A percentile compares a stretch with the other conserved stretches of the same genome.
phyloP scores from a whole-genome alignment of 2,113 vertebrate species.

The Rhinogobius similis region DNA sequence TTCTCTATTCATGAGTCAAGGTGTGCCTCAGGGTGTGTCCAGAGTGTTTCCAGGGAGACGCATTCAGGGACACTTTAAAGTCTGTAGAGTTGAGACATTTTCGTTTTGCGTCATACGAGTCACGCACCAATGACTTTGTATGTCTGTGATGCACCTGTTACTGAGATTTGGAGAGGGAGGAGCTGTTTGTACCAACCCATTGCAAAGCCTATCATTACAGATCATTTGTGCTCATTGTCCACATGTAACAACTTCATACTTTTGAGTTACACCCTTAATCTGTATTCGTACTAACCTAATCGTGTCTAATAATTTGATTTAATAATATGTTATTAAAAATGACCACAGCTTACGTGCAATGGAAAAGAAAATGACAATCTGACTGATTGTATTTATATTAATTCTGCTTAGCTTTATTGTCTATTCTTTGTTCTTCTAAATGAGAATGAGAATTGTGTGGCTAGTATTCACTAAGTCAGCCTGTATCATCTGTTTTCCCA shows the following conservation, averaged over 20 bases:
- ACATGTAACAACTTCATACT: background rate
- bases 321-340: background rate
- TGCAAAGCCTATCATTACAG: background rate
- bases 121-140: constrained; percentile 1
- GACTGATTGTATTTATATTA: background rate
- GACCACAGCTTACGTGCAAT: background rate
- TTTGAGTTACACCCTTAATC: background rate
- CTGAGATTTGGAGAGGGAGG: constrained; percentile 18
- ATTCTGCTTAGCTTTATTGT: too few species aligned
- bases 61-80: constrained; percentile 2
- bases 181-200: background rate
- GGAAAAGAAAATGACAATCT: background rate
- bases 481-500: too few species aligned
- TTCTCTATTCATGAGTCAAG: constrained; percentile 10
- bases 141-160: constrained; percentile 15
- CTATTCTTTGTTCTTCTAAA: too few species aligned
- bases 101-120: constrained; percentile 15
- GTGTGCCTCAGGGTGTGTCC: constrained; percentile 54
- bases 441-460: too few species aligned
- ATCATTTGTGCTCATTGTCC: background rate
- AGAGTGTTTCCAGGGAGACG: constrained; percentile 38
- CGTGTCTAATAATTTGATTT: background rate
- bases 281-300: too few species aligned
- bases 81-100: constrained; percentile 1
- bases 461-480: too few species aligned